A percentile compares a stretch with the other conserved stretches of the same genome.
These are phyloP conservation scores for Drosophila nigromelanica DNA, from an alignment of 1,140 invertebrate species.

Conservation along the genomic window DNA sequence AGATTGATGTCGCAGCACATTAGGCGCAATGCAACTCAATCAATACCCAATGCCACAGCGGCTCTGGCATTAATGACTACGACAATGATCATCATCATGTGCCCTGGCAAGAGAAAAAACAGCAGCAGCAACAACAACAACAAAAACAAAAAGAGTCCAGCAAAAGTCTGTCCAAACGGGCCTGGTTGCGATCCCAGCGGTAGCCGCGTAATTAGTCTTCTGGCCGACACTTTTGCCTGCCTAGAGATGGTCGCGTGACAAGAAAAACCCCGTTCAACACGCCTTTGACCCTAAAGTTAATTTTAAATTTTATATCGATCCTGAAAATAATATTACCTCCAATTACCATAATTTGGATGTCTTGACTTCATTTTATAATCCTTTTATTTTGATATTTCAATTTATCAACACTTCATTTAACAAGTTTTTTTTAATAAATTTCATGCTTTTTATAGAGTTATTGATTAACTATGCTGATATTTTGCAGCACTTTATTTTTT, in stretches of 20 bases:
- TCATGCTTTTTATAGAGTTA: no score
- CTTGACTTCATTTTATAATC: no score
- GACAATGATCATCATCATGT: constrained; percentile 55
- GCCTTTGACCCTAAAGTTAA: no score
- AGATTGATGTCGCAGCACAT: constrained; percentile 81
- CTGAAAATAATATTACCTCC: no score
- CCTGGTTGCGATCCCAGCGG: constrained; percentile 26
- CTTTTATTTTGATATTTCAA: no score
- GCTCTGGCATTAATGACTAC: constrained; percentile 66
- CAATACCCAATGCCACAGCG: constrained; percentile 64
- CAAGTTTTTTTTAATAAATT: no score
- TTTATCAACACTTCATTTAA: no score
- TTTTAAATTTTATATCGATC: no score
- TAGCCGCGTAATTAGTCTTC: constrained; percentile 76
- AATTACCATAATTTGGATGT: no score
- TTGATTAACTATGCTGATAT: no score
- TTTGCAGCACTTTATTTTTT: no score
- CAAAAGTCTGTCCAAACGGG: constrained; percentile 24
- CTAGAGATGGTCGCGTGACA: constrained; percentile 38
- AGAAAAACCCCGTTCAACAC: neutral
- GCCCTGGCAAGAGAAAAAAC: constrained; percentile 12
- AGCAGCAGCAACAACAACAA: neutral
- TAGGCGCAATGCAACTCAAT: constrained; percentile 80
- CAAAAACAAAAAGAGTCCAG: constrained; percentile 25
- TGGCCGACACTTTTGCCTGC: constrained; percentile 66